These are phyloP conservation scores for Alexandromys fortis DNA, from an alignment of 2,113 vertebrate genomes.

Conservation along the genomic window DNA sequence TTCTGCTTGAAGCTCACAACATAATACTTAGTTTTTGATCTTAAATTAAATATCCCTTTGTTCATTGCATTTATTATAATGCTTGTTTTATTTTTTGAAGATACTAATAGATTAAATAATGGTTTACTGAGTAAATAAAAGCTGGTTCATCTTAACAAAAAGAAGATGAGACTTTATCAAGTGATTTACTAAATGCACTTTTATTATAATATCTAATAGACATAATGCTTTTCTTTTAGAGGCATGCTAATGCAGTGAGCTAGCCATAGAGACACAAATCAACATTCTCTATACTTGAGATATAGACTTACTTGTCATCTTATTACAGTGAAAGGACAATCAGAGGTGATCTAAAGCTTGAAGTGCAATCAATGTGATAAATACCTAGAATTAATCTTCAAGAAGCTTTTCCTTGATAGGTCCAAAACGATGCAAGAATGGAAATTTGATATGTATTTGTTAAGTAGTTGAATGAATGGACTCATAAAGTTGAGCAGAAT, in stretches of 20 bases:
- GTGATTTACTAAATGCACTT: slow-evolving; percentile 1
- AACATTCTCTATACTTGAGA: background rate
- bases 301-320: slow-evolving; percentile 23
- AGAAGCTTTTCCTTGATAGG: background rate
- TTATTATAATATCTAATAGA: slow-evolving; percentile 15
- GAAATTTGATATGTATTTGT: background rate
- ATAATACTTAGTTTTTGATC: background rate
- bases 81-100: slow-evolving; percentile 6
- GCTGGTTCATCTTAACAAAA: background rate
- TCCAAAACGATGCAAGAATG: background rate
- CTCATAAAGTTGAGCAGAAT: background rate
- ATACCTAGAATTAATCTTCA: background rate
- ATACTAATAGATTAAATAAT: background rate
- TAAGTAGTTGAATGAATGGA: background rate
- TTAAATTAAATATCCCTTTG: background rate
- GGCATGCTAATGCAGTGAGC: background rate
- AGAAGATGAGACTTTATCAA: background rate
- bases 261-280: slow-evolving; percentile 7
- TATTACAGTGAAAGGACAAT: background rate
- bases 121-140: background rate
- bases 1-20: background rate
- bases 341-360: background rate
- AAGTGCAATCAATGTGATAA: background rate
- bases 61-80: background rate
- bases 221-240: background rate